Base-by-base conservation (phyloP, 2,113 vertebrate genomes). In the Gobio gobio region DNA sequence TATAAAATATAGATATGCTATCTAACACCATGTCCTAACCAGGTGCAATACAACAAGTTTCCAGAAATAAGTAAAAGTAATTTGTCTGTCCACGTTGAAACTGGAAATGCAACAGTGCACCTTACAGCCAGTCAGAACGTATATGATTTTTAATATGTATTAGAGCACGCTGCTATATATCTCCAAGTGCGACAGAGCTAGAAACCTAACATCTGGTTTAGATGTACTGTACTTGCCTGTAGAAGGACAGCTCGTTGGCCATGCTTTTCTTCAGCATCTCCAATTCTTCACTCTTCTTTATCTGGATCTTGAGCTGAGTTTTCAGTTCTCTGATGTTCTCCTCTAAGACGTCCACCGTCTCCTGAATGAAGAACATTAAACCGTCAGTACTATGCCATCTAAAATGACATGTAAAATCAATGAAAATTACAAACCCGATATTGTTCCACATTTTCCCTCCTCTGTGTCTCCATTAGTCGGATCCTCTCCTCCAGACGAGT, bases 401-500 rank as follows among this genome's bases (percentile, higher is more conserved):
- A 63, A 58, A 3, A 20, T 61, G 12, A 14, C 75, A 63, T 40
- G 47, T 24, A 10, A 45, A 45, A 26, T 45, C 2, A 47, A 5
- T 56, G n/a, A 49, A 59, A 58, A 70, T 54, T 59, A 49, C 78
- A 1, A 94, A 99, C 98, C 96, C 94, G 93, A 90, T 97, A 97
- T 73, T 96, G 96, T 45, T 91, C 90, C 12, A 95, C 90, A 3
- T 97, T 96, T 66, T 99, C 96, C 0, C 92, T 95, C 24, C 96
- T 91, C 8, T 98, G 97, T 5, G 92, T 91, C 89, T 93, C 93
- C 88, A 94, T 89, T 0, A 99, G 94, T 16, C 90, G 66, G 0
- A 97, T 93, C 91, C 96, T 96, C 89, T 98, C 96, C 89, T 98
- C 96, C 91, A 98, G 92, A 90, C 94, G 95, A 68, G 93, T 91